phyloP scores from a whole-genome alignment of 2,113 vertebrate species.

The Xiphophorus couchianus region DNA sequence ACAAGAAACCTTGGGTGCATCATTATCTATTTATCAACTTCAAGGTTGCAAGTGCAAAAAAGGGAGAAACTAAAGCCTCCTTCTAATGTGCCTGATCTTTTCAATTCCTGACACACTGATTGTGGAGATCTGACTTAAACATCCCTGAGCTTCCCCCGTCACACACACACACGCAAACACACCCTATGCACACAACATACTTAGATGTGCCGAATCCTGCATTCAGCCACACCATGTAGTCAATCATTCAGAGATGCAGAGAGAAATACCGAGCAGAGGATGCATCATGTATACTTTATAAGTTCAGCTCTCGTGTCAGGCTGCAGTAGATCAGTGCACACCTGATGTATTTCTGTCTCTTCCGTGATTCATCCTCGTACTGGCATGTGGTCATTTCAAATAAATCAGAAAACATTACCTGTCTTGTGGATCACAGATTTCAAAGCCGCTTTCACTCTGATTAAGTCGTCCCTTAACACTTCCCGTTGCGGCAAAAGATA shows the following conservation, averaged over 20 bases:
- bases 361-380: conserved; percentile 47
- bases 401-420: conserved; percentile 12
- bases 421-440: conserved; percentile 9
- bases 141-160: background rate
- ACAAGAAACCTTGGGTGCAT: background rate
- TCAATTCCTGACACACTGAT: conserved; percentile 23
- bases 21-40: conserved; percentile 17
- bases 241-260: conserved; percentile 25
- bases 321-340: conserved; percentile 19
- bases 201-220: background rate
- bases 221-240: conserved; percentile 10
- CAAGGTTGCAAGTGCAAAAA: conserved; percentile 31
- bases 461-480: background rate
- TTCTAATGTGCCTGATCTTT: conserved; percentile 49
- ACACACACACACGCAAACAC: background rate
- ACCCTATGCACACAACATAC: background rate
- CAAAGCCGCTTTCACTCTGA: conserved; percentile 1
- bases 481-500: background rate
- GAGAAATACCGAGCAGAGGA: conserved; percentile 12
- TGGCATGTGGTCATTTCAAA: background rate
- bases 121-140: conserved; percentile 40
- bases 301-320: conserved; percentile 10
- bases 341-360: conserved; percentile 16
- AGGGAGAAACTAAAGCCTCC: conserved; percentile 30
- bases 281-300: conserved; percentile 55